Evolutionary conservation across 1,140 invertebrate species (phyloP), one percentile per base, ranked within the genome.

Genomic region (Parasteatoda tepidariorum): DNA sequence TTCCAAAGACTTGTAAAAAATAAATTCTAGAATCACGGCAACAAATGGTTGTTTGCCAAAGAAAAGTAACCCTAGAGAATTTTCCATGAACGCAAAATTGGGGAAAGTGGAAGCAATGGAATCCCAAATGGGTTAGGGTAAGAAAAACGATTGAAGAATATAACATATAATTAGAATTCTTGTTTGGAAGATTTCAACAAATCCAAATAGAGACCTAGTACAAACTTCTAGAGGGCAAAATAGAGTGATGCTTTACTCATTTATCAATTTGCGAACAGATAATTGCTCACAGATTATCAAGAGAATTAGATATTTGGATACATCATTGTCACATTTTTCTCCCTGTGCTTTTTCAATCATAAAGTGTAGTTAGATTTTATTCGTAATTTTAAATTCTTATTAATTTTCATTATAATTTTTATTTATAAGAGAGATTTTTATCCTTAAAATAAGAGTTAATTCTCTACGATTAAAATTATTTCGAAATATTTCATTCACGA

Each of bases 1-100:
- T 41, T 28, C 38, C 41, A 55, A 55, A 54, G 18, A 34, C 66
- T 28, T 22, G 66, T 31, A 41, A 73, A 73, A 73, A 73, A 73
- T 55, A 73, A 73, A 73, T 67, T 26, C 31, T 13, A 2, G 41
- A 73, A 33, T 73, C 48, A 26, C 38, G 11, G 28, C 68, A 57
- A 71, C 68, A 55, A 71, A 57, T 33, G 28, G 68, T 2, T 57
- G 68, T 57, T 57, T 61, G 41, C 15, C 13, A 73, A 73, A 73
- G 38, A 73, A 61, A 61, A 31, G 26, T n/a, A n/a, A 48, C 48
- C 38, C 68, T 55, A 9, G 48, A 73, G 68, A 73, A 18, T 73
- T n/a, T 73, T 67, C 48, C 41, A 9, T 55, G 68, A 6, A 11
- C 22, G 18, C 54, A 26, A 70, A 70, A 41, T 13, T 33, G 22